A percentile compares a stretch with the other conserved stretches of the same genome.
These are phyloP conservation scores for Hetaerina americana DNA, from an alignment of 1,140 invertebrate genomes.

Conservation along the genomic window DNA sequence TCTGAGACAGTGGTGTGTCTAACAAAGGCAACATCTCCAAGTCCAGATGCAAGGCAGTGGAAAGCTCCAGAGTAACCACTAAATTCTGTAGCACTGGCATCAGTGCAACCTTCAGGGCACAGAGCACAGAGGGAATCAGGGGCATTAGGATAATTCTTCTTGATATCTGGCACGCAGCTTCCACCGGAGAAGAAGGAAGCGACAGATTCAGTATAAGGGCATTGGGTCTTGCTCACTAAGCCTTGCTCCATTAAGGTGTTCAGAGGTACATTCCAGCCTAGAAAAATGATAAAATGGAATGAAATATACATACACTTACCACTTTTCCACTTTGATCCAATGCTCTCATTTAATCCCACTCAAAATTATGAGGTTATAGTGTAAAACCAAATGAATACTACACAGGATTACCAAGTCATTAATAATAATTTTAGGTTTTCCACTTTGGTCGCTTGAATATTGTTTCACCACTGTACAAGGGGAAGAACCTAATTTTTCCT, in stretches of 20 bases:
- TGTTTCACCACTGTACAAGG: too few relatives aligned
- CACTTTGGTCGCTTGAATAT: too few relatives aligned
- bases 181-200: conserved; percentile 34
- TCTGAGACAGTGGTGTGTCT: conserved; percentile 84
- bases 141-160: conserved; percentile 17
- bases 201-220: conserved; percentile 31
- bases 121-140: conserved; percentile 29
- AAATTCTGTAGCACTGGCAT: conserved; percentile 41
- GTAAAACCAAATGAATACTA: too few relatives aligned
- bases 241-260: conserved; percentile 29
- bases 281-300: too few relatives aligned
- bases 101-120: conserved; percentile 24
- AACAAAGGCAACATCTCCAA: conserved; percentile 80
- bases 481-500: too few relatives aligned
- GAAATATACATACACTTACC: too few relatives aligned
- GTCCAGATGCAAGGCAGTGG: conserved; percentile 84
- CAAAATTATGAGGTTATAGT: too few relatives aligned
- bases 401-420: too few relatives aligned
- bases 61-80: conserved; percentile 83
- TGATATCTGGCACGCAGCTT: conserved; percentile 31
- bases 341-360: too few relatives aligned
- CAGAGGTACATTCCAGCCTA: conserved; percentile 40
- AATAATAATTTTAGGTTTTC: too few relatives aligned
- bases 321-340: too few relatives aligned
- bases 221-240: conserved; percentile 28